These are phyloP conservation scores for Carassius auratus DNA, from an alignment of 2,113 vertebrate genomes.

Conservation along the genomic window DNA sequence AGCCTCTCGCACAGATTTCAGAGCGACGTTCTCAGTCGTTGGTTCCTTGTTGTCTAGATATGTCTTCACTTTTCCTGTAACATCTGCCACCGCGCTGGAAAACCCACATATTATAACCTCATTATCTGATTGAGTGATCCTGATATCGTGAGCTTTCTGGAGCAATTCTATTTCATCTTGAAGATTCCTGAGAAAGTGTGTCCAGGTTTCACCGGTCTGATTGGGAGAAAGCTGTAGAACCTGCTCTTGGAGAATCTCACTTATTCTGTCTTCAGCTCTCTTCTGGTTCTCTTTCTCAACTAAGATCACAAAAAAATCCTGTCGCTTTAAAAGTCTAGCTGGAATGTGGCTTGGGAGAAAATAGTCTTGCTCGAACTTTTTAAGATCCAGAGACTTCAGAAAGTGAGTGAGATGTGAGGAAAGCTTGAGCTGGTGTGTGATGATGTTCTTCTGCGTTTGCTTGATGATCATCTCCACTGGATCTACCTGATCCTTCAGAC, in stretches of 20 bases:
- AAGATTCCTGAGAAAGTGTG: slow-evolving; percentile 46
- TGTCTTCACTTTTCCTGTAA: slow-evolving; percentile 54
- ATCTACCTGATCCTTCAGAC: slow-evolving; percentile 54
- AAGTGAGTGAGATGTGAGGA: slow-evolving; percentile 53
- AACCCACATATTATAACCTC: slow-evolving; percentile 61
- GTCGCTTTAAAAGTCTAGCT: slow-evolving; percentile 43
- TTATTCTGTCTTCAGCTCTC: slow-evolving; percentile 55
- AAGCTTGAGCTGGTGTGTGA: slow-evolving; percentile 44
- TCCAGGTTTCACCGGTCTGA: slow-evolving; percentile 53
- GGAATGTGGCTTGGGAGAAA: slow-evolving; percentile 46
- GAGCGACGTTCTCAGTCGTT: slow-evolving; percentile 42
- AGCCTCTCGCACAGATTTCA: slow-evolving; percentile 51
- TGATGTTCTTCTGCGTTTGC: slow-evolving; percentile 40
- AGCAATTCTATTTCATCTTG: slow-evolving; percentile 49
- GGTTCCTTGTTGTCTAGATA: slow-evolving; percentile 61
- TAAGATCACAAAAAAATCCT: slow-evolving; percentile 54
- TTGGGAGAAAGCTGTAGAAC: slow-evolving; percentile 51
- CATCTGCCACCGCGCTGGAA: slow-evolving; percentile 51
- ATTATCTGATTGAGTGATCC: slow-evolving; percentile 30
- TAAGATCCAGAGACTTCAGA: slow-evolving; percentile 56
- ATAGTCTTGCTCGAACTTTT: slow-evolving; percentile 56
- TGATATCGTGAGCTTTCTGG: slow-evolving; percentile 40
- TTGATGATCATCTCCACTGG: slow-evolving; percentile 51
- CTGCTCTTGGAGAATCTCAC: slow-evolving; percentile 56
- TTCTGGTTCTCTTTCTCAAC: slow-evolving; percentile 51